Percentiles rank a stretch among this genome's conserved stretches.
phyloP scores from a whole-genome alignment of 2,113 vertebrate species.

The Ochotona curzoniae region DNA sequence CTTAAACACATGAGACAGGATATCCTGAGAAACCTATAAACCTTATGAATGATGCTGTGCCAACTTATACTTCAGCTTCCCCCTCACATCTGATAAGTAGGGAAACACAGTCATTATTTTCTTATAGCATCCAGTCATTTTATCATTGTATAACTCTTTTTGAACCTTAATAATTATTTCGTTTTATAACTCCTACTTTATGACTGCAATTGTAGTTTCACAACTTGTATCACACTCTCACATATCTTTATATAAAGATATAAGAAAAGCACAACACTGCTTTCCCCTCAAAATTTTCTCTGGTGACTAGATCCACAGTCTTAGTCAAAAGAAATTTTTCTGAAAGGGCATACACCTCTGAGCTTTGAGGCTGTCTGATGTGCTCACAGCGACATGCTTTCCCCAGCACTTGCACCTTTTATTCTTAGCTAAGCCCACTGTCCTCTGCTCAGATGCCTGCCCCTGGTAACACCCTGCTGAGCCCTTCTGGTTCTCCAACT shows the following conservation, averaged over 20 bases:
- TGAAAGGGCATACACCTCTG: background rate
- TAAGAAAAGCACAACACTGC: background rate
- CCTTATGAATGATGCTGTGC: background rate
- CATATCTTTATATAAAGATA: background rate
- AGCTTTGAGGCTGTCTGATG: background rate
- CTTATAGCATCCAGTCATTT: background rate
- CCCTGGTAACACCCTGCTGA: background rate
- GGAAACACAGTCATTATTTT: background rate
- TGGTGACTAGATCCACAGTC: background rate
- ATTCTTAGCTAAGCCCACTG: background rate
- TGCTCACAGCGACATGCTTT: background rate
- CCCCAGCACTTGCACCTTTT: background rate
- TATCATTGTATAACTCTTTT: background rate
- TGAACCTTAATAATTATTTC: background rate
- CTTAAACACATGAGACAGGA: background rate
- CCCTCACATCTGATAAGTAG: background rate
- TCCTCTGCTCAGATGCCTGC: background rate
- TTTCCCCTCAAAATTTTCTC: background rate
- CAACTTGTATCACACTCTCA: background rate
- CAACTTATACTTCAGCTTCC: background rate
- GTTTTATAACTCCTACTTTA: background rate
- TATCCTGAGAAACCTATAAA: background rate
- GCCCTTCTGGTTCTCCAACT: background rate
- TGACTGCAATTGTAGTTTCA: background rate
- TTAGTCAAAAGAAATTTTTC: slow-evolving; percentile 35